These are phyloP conservation scores for Hirtodrosophila cameraria DNA, from an alignment of 2,888 invertebrate genomes.

Conservation along the genomic window DNA sequence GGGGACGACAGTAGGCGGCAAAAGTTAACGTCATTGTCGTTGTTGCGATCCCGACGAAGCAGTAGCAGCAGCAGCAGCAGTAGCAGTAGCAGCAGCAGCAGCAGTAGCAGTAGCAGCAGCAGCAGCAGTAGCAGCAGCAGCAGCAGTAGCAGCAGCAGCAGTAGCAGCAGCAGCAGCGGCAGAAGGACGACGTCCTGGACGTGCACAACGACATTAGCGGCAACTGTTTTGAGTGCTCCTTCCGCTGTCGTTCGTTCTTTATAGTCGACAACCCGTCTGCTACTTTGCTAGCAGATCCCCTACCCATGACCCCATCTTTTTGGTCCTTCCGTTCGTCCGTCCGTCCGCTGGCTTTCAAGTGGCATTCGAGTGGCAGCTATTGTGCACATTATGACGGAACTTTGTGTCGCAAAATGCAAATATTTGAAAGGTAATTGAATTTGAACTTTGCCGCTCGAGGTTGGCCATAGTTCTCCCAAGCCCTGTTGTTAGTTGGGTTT, in stretches of 20 bases:
- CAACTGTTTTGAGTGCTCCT: constrained; percentile 80
- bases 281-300: not conserved
- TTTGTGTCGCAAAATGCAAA: constrained; percentile 81
- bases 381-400: constrained; percentile 80
- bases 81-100: no score
- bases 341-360: constrained; percentile 64
- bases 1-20: constrained; percentile 69
- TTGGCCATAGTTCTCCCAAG: constrained; percentile 49
- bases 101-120: constrained; percentile 4
- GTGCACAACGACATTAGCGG: constrained; percentile 72
- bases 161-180: constrained; percentile 24
- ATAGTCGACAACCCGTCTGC: constrained; percentile 46
- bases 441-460: constrained; percentile 75
- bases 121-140: constrained; percentile 12
- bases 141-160: constrained; percentile 4
- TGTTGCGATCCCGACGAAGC: constrained; percentile 38
- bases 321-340: not conserved
- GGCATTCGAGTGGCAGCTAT: constrained; percentile 81
- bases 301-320: not conserved
- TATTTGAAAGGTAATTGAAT: constrained; percentile 80
- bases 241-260: constrained; percentile 76
- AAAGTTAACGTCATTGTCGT: constrained; percentile 76
- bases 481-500: constrained; percentile 30
- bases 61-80: constrained; percentile 17
- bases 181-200: constrained; percentile 62